These are phyloP conservation scores for Oncopeltus fasciatus DNA, from an alignment of 1,140 invertebrate genomes.

Conservation along the genomic window DNA sequence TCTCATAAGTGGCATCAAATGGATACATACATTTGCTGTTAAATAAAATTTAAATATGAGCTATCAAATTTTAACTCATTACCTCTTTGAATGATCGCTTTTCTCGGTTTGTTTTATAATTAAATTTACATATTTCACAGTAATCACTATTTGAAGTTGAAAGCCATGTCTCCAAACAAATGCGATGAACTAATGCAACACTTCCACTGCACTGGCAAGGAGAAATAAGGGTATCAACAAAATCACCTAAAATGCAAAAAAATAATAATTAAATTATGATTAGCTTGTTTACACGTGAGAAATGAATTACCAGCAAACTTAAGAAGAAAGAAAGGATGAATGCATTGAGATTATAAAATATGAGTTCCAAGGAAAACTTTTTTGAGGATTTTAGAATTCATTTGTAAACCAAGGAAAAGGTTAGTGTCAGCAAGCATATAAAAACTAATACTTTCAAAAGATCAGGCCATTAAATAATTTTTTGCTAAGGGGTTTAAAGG, in stretches of 20 bases:
- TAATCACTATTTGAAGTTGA: slow-evolving; percentile 36
- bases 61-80: slow-evolving; percentile 15
- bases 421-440: not conserved
- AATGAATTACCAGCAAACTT: no score
- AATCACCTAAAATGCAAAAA: slow-evolving; percentile 29
- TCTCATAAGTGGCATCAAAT: no score
- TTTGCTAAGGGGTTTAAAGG: no score
- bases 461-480: no score
- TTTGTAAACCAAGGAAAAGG: not conserved
- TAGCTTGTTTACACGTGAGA: no score
- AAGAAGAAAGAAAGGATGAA: not conserved
- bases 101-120: slow-evolving; percentile 31
- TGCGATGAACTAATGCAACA: slow-evolving; percentile 36
- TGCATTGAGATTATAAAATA: not conserved
- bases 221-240: slow-evolving; percentile 35
- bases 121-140: slow-evolving; percentile 43
- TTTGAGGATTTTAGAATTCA: not conserved
- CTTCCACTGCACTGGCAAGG: slow-evolving; percentile 43
- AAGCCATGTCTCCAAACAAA: slow-evolving; percentile 44
- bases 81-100: slow-evolving; percentile 27
- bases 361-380: not conserved
- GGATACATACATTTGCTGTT: no score
- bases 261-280: no score
- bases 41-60: no score
- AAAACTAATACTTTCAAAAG: no score